Evolutionary conservation across 2,797 vertebrate species (phyloP), one percentile per base, ranked within the genome.

Genomic region (Leucoraja ocellata): DNA sequence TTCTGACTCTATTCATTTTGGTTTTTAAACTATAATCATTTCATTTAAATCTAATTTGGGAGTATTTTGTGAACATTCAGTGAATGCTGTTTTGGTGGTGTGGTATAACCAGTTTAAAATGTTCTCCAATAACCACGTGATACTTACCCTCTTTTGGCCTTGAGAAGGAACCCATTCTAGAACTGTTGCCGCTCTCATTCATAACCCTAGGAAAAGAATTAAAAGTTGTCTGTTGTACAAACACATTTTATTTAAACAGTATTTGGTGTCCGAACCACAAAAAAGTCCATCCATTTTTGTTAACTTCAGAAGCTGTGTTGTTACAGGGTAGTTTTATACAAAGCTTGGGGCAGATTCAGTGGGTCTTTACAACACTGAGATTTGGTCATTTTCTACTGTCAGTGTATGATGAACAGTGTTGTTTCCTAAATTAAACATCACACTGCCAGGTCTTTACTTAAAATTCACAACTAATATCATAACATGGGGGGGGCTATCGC

Each of bases 101-200:
- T 74, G 0, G 39, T 36, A 71, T 25, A 1, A 76, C 18, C 90
- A 92, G 32, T n/a, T 16, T n/a, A 32, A 90, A 74, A 74, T 54
- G 21, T 11, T 46, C 54, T 91, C 10, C 68, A 74, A 25, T 25
- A 46, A 9, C 18, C 58, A 63, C 16, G 14, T 68, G 10, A 39
- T 74, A 54, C 54, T 92, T 92, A 92, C 90, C 90, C 16, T 76
- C 90, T 74, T 25, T 92, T 73, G 73, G 25, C 14, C 71, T 58
- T 76, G 90, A 25, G 9, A 91, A 68, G 3, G 90, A n/a, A 23
- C 2, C 61, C 39, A 58, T 76, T 39, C 46, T 76, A n/a, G 90
- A 74, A 76, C 39, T 76, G 46, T 92, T 74, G n/a, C 1, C 68
- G 76, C 90, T 92, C 54, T 39, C 39, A 92, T 92, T 92, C 90